Percentiles rank a stretch among this genome's conserved stretches.
These are phyloP conservation scores for Prosopocoilus inquinatus DNA, from an alignment of 2,888 invertebrate species.

Conservation along the genomic window DNA sequence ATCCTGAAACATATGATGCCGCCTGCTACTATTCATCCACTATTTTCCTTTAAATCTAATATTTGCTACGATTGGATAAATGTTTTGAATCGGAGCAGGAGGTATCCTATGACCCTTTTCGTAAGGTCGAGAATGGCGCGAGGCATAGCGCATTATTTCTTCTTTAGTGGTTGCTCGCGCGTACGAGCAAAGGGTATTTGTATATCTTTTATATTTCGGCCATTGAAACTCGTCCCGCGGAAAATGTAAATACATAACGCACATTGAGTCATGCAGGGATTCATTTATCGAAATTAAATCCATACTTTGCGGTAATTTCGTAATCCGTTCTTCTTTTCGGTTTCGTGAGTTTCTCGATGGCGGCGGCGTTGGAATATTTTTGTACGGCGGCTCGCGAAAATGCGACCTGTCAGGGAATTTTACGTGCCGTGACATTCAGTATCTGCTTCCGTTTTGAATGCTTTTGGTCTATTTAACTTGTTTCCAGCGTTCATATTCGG, in stretches of 20 bases:
- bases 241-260: conserved; percentile 39
- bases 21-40: conserved; percentile 16
- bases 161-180: conserved; percentile 31
- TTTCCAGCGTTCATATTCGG: neutral
- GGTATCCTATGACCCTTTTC: conserved; percentile 6
- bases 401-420: conserved; percentile 10
- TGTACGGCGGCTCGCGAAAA: conserved; percentile 6
- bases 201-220: conserved; percentile 37
- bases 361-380: neutral
- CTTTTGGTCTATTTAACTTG: conserved; percentile 12
- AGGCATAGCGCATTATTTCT: conserved; percentile 25
- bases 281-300: conserved; percentile 23
- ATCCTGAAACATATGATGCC: conserved; percentile 21
- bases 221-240: conserved; percentile 34
- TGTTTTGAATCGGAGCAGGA: conserved; percentile 21
- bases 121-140: conserved; percentile 22
- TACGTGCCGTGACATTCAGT: conserved; percentile 10
- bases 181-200: conserved; percentile 32
- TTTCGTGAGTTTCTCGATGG: neutral
- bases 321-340: conserved; percentile 7
- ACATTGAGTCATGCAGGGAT: conserved; percentile 21
- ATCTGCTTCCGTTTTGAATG: conserved; percentile 10
- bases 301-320: conserved; percentile 19
- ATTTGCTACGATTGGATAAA: conserved; percentile 29
- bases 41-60: conserved; percentile 24